Evolutionary conservation across 2,113 vertebrate species (phyloP).

Genomic region (Psittacula cyanocephala): DNA sequence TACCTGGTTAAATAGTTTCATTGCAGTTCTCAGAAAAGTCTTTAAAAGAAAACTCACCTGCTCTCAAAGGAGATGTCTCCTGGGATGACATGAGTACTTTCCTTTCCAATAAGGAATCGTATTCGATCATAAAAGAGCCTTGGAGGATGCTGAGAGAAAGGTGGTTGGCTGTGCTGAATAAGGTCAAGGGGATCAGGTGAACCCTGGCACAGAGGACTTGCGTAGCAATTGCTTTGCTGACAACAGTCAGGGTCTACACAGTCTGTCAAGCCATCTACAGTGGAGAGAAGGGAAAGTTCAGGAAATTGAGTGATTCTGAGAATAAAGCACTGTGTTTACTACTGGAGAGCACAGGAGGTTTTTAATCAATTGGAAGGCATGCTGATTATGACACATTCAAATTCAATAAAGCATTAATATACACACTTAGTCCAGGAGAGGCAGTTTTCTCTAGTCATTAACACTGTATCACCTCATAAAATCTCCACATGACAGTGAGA

Average conservation of each 20-base stretch:
- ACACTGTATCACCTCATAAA: not conserved
- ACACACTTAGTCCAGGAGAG: not conserved
- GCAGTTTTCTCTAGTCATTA: not conserved
- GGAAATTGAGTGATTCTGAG: not conserved
- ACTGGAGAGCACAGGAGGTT: not conserved
- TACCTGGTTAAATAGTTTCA: not conserved
- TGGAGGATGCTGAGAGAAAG: constrained; percentile 81
- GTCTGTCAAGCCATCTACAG: constrained; percentile 91
- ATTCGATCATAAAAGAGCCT: constrained; percentile 91
- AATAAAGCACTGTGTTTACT: not conserved
- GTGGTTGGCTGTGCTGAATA: constrained; percentile 85
- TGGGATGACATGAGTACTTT: constrained; percentile 91
- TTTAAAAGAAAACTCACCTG: constrained; percentile 79
- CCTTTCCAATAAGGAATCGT: constrained; percentile 92
- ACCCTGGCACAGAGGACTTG: constrained; percentile 92
- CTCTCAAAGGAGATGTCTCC: constrained; percentile 91
- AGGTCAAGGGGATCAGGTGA: constrained; percentile 94
- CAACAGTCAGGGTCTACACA: constrained; percentile 97
- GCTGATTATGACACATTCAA: not conserved
- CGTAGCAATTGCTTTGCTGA: constrained; percentile 89
- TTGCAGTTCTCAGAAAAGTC: not conserved
- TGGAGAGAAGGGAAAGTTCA: not conserved
- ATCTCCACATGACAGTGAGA: not conserved
- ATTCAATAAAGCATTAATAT: not conserved
- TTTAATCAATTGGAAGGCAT: not conserved